Conservation (phyloP, 2,797 vertebrate genomes). For the Anableps anableps region DNA sequence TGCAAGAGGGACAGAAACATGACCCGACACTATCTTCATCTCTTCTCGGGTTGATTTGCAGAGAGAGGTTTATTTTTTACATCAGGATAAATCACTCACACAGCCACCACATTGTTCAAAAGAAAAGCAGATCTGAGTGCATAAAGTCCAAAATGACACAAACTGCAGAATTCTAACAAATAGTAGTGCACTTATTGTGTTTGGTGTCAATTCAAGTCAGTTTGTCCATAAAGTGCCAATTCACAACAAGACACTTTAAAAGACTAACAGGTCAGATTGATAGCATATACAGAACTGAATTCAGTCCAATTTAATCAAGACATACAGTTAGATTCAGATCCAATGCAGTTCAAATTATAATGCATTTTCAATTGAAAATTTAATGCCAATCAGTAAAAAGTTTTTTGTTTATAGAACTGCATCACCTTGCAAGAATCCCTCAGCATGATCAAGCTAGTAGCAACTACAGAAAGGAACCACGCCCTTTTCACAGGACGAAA, state of each 20-base stretch:
- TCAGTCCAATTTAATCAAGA: background rate
- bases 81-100: conserved; percentile 26
- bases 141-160: conserved; percentile 10
- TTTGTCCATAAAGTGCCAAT: background rate
- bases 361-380: background rate
- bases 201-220: background rate
- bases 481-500: background rate
- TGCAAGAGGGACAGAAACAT: conserved; percentile 23
- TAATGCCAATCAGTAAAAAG: background rate
- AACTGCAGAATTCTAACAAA: conserved; percentile 4
- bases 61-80: conserved; percentile 51
- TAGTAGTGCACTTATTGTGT: background rate
- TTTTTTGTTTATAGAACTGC: background rate
- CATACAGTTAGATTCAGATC: background rate
- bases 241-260: background rate
- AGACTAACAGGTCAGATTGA: background rate
- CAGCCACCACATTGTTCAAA: conserved; percentile 21
- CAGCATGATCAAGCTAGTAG: background rate
- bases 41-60: conserved; percentile 62
- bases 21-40: conserved; percentile 59
- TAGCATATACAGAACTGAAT: background rate
- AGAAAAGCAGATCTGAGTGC: conserved; percentile 11
- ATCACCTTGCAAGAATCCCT: background rate
- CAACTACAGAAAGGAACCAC: background rate
- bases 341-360: background rate